phyloP scores from a whole-genome alignment of 2,113 vertebrate species.

The Muntiacus muntjak region DNA sequence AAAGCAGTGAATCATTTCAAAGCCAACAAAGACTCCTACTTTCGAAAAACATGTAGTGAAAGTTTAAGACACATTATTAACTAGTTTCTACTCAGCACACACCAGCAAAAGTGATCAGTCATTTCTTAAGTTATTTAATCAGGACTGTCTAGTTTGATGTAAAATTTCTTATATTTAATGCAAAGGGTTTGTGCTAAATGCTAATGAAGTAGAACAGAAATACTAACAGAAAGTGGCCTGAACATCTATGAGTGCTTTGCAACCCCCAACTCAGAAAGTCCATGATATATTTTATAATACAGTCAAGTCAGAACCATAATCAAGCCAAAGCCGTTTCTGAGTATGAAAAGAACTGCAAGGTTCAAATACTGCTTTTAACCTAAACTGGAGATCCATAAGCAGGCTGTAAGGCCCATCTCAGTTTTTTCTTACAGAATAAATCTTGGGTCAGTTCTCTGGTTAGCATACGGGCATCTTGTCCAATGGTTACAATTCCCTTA shows the following conservation, averaged over 20 bases:
- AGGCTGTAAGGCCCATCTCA: neutral
- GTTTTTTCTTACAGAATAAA: neutral
- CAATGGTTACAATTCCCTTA: neutral
- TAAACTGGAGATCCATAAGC: neutral
- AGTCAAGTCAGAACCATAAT: neutral
- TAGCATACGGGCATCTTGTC: neutral
- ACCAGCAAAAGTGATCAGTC: neutral
- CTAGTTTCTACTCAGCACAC: neutral
- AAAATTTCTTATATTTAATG: neutral
- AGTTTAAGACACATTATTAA: neutral
- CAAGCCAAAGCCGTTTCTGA: neutral
- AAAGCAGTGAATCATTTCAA: conserved; percentile 1
- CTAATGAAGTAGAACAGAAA: neutral
- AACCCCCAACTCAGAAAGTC: neutral
- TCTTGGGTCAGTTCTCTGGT: neutral
- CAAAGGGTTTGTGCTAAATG: neutral
- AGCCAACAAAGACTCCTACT: neutral
- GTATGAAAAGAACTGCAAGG: neutral
- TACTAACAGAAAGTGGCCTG: neutral
- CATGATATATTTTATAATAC: neutral
- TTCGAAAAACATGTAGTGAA: neutral
- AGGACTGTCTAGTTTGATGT: neutral
- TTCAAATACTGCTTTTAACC: neutral
- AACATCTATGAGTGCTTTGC: neutral
- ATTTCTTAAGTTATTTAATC: neutral